Percentiles rank a stretch among this genome's conserved stretches.
Conservation (phyloP, 2,888 invertebrate genomes). For the Drosophila siamana region DNA sequence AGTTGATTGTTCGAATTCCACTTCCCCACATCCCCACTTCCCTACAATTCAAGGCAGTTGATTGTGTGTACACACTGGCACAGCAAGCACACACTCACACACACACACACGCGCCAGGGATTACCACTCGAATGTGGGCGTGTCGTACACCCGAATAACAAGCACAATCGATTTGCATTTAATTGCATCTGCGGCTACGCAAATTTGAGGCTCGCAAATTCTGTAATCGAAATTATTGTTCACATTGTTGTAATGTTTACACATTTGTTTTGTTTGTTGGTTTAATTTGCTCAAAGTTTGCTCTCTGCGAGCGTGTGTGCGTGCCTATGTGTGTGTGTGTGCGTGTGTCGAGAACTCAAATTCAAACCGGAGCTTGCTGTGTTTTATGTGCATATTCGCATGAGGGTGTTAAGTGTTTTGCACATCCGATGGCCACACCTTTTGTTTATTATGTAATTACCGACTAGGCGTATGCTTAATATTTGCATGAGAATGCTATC, state of each 20-base stretch:
- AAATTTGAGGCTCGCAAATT: slow-evolving; percentile 63
- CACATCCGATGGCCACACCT: slow-evolving; percentile 51
- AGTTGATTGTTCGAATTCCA: slow-evolving; percentile 11
- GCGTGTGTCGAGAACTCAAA: slow-evolving; percentile 21
- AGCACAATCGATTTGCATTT: slow-evolving; percentile 78
- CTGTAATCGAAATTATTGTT: slow-evolving; percentile 73
- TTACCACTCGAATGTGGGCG: slow-evolving; percentile 40
- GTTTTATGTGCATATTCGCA: slow-evolving; percentile 28
- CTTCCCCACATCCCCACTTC: too few species aligned
- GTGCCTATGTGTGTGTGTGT: slow-evolving; percentile 11
- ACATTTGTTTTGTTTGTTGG: slow-evolving; percentile 70
- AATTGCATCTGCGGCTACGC: slow-evolving; percentile 74
- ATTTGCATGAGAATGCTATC: slow-evolving; percentile 27
- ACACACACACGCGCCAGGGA: slow-evolving; percentile 2
- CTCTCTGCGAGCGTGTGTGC: slow-evolving; percentile 1
- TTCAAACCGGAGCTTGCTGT: slow-evolving; percentile 8
- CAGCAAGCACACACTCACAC: slow-evolving; percentile 4
- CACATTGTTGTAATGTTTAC: slow-evolving; percentile 75
- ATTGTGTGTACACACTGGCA: slow-evolving; percentile 10
- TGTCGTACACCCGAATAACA: slow-evolving; percentile 45
- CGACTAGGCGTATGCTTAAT: slow-evolving; percentile 44
- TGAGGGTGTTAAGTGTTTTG: slow-evolving; percentile 64
- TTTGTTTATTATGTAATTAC: slow-evolving; percentile 73
- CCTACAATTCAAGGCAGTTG: slow-evolving; percentile 9
- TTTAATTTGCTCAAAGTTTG: slow-evolving; percentile 48